Conservation (phyloP, 2,113 vertebrate genomes). For the Dromiciops gliroides region DNA sequence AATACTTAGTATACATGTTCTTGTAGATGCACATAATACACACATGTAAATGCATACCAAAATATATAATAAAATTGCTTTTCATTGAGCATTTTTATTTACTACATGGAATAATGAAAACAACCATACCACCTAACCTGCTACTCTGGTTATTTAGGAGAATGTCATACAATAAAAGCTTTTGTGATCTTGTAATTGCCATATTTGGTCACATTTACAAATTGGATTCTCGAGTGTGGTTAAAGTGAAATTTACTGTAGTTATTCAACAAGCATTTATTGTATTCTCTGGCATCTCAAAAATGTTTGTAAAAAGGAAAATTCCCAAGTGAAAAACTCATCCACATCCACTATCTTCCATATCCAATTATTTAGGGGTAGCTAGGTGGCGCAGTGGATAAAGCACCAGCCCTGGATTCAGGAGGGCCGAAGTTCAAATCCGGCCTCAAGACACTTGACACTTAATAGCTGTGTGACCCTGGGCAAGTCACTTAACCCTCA, state of each 20-base stretch:
- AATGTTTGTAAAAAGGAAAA: background rate
- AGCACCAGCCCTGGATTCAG: too few relatives aligned
- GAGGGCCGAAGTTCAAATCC: too few relatives aligned
- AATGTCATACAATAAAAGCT: background rate
- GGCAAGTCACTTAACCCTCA: too few relatives aligned
- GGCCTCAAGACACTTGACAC: too few relatives aligned
- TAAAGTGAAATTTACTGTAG: background rate
- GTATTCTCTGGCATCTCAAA: background rate
- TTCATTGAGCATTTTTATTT: conserved; percentile 10
- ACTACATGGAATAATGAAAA: background rate
- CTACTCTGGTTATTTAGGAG: background rate
- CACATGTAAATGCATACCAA: background rate
- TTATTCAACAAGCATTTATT: background rate
- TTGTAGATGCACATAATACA: background rate
- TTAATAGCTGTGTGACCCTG: too few relatives aligned
- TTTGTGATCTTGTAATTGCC: background rate
- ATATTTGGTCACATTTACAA: background rate
- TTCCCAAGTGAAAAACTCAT: background rate
- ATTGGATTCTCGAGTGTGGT: background rate
- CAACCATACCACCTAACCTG: background rate
- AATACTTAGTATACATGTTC: background rate
- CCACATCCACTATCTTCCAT: background rate
- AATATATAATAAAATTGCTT: conserved; percentile 5
- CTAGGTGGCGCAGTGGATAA: too few relatives aligned
- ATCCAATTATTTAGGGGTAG: background rate